These are phyloP conservation scores for Andricus quercusramuli DNA, from an alignment of 2,888 invertebrate genomes.

Conservation along the genomic window DNA sequence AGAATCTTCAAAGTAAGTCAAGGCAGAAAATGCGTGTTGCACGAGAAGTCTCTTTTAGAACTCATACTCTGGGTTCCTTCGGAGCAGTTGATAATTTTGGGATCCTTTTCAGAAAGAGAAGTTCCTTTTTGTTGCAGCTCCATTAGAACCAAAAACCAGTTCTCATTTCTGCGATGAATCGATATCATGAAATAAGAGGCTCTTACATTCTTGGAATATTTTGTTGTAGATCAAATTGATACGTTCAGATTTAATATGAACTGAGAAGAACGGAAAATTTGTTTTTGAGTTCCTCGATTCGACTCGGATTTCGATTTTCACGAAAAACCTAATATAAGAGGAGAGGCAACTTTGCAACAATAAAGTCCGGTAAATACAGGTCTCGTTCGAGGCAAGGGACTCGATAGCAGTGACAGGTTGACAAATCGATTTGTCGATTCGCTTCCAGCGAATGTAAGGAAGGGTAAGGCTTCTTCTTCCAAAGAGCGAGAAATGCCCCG, in stretches of 20 bases:
- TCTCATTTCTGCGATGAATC: too few species aligned
- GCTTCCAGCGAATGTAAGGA: constrained; percentile 7
- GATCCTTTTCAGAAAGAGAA: too few species aligned
- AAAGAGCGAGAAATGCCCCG: constrained; percentile 44
- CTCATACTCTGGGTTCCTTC: too few species aligned
- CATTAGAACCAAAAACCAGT: too few species aligned
- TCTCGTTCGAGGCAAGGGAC: constrained; percentile 28
- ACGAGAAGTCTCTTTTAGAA: too few species aligned
- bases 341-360: constrained; percentile 33
- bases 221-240: too few species aligned
- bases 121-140: too few species aligned
- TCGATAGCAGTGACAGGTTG: constrained; percentile 43
- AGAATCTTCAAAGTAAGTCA: too few species aligned
- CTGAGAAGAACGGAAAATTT: neutral
- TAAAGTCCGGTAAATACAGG: constrained; percentile 39
- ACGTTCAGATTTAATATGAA: neutral
- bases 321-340: neutral
- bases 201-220: too few species aligned
- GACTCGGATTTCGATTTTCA: constrained; percentile 12
- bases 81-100: too few species aligned
- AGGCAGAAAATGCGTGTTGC: too few species aligned
- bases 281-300: neutral
- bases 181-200: too few species aligned
- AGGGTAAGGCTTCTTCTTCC: constrained; percentile 19
- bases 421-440: constrained; percentile 40